These are phyloP conservation scores for Nephrotoma appendiculata DNA, from an alignment of 2,888 invertebrate species.

Conservation along the genomic window DNA sequence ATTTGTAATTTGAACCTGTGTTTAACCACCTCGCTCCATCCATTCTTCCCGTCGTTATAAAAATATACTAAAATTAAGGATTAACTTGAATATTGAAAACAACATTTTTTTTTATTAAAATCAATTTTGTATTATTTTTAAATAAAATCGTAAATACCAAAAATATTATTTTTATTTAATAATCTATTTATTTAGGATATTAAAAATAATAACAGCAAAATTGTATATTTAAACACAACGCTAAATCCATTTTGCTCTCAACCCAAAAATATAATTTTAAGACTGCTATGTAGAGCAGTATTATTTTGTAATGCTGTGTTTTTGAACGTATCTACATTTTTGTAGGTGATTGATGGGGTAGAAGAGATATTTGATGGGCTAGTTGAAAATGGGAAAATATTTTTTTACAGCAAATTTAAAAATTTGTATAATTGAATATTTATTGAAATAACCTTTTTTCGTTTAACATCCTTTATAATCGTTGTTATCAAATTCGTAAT, in stretches of 20 bases:
- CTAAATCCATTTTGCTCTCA: background rate
- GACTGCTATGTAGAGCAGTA: background rate
- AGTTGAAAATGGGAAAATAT: too few relatives aligned
- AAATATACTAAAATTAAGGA: background rate
- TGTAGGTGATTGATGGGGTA: too few relatives aligned
- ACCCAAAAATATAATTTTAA: background rate
- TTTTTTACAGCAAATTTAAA: too few relatives aligned
- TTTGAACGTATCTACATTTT: too few relatives aligned
- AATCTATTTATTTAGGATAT: background rate
- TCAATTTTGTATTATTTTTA: background rate
- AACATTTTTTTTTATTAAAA: background rate
- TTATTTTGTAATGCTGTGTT: too few relatives aligned
- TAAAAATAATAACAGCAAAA: background rate
- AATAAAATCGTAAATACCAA: background rate
- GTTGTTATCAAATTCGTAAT: too few relatives aligned
- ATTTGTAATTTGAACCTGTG: background rate
- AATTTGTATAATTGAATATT: too few relatives aligned
- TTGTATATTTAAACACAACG: background rate
- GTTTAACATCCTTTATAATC: too few relatives aligned
- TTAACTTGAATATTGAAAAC: background rate
- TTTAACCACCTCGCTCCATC: too few relatives aligned
- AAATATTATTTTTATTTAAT: background rate
- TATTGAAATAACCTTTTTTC: too few relatives aligned
- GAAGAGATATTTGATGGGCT: too few relatives aligned
- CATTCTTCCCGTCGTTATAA: background rate